phyloP scores from a whole-genome alignment of 2,888 invertebrate genomes.

The Euplagia quadripunctaria region DNA sequence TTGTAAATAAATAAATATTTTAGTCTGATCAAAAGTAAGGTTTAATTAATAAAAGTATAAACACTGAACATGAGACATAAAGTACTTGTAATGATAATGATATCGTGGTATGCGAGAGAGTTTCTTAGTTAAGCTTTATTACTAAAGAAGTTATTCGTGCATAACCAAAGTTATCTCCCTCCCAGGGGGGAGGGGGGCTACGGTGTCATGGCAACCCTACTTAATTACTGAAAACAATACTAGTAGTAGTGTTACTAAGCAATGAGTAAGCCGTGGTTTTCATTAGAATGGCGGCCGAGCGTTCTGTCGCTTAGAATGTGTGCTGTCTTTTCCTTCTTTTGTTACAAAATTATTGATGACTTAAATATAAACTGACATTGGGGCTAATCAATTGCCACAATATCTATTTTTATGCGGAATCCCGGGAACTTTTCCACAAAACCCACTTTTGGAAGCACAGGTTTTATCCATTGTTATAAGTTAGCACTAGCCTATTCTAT shows the following conservation, averaged over 20 bases:
- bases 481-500: too few species aligned
- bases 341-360: not conserved
- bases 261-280: not conserved
- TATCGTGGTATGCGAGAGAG: not conserved
- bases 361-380: not conserved
- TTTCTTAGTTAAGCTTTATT: not conserved
- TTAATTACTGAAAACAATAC: not conserved
- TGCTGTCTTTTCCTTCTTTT: not conserved
- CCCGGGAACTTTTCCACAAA: too few species aligned
- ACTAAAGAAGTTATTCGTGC: not conserved
- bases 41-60: not conserved
- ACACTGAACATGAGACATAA: not conserved
- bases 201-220: too few species aligned
- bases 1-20: not conserved
- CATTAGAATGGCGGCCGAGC: not conserved
- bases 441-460: too few species aligned
- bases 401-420: not conserved
- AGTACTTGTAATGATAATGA: not conserved
- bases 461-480: too few species aligned
- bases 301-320: not conserved
- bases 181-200: too few species aligned
- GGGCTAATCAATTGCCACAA: not conserved
- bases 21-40: not conserved
- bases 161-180: too few species aligned
- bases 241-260: not conserved